A percentile compares a stretch with the other conserved stretches of the same genome.
Evolutionary conservation across 35 echinoderm and acorn worm genomes (phyloP).

Genomic region (Eucidaris tribuloides): DNA sequence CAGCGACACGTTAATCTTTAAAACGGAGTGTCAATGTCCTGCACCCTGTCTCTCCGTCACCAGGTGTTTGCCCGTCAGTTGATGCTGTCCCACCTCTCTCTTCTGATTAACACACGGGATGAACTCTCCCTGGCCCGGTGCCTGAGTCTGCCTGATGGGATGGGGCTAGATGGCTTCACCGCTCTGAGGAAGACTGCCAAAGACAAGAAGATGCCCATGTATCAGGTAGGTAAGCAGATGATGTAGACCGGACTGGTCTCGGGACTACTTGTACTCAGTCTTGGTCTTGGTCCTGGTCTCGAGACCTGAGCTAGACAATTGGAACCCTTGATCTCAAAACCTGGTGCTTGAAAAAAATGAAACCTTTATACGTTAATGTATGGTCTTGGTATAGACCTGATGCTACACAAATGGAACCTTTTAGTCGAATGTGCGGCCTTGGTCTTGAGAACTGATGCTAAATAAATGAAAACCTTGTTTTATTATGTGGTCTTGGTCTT

Average conservation of each 20-base stretch:
- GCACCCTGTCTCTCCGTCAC: too few relatives aligned
- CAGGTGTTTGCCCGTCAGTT: conserved; percentile 62
- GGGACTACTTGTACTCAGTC: not conserved
- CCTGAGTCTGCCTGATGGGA: conserved; percentile 65
- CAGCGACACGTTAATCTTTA: too few relatives aligned
- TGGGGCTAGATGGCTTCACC: conserved; percentile 80
- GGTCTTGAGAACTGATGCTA: too few relatives aligned
- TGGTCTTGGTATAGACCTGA: not conserved
- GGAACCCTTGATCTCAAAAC: not conserved
- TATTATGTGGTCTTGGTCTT: too few relatives aligned
- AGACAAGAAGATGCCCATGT: conserved; percentile 96
- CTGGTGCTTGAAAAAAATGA: not conserved
- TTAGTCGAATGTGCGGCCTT: not conserved
- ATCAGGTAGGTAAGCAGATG: conserved; percentile 51
- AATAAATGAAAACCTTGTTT: too few relatives aligned
- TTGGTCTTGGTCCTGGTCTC: not conserved
- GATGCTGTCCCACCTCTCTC: conserved; percentile 64
- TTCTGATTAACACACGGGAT: conserved; percentile 89
- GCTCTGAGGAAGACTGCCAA: conserved; percentile 74
- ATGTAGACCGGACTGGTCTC: not conserved
- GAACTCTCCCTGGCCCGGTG: conserved; percentile 84
- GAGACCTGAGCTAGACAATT: not conserved
- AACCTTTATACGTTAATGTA: not conserved
- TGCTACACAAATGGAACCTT: not conserved
- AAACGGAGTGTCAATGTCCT: too few relatives aligned